Conservation (phyloP, 2,113 vertebrate genomes). For the Xiphophorus maculatus region DNA sequence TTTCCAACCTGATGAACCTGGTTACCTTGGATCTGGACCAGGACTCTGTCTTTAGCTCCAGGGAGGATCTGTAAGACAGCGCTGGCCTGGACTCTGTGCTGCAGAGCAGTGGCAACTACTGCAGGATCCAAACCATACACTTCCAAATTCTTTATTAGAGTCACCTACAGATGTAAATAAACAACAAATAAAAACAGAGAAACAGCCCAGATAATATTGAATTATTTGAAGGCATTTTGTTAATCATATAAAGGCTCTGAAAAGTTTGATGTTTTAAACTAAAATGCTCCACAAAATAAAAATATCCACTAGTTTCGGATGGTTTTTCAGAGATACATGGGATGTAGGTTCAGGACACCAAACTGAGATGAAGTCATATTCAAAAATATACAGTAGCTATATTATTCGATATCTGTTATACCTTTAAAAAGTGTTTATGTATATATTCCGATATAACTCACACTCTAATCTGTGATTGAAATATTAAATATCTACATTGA, state of each 20-base stretch:
- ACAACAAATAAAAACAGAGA: not conserved
- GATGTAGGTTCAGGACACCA: not conserved
- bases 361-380: not conserved
- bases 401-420: not conserved
- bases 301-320: not conserved
- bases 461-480: not conserved
- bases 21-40: slow-evolving; percentile 96
- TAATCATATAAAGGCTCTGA: not conserved
- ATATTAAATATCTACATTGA: not conserved
- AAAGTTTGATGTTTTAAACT: not conserved
- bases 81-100: slow-evolving; percentile 92
- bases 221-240: not conserved
- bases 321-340: not conserved
- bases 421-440: too few species aligned
- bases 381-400: not conserved
- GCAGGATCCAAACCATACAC: slow-evolving; percentile 88
- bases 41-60: slow-evolving; percentile 87
- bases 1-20: slow-evolving; percentile 89
- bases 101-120: slow-evolving; percentile 83
- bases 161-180: slow-evolving; percentile 81
- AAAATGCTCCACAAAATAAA: not conserved
- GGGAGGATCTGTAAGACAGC: slow-evolving; percentile 82
- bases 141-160: slow-evolving; percentile 93
- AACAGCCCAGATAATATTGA: not conserved
- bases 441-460: not conserved